Conservation (phyloP, 2,113 vertebrate genomes). For the Baryphthengus martii region DNA sequence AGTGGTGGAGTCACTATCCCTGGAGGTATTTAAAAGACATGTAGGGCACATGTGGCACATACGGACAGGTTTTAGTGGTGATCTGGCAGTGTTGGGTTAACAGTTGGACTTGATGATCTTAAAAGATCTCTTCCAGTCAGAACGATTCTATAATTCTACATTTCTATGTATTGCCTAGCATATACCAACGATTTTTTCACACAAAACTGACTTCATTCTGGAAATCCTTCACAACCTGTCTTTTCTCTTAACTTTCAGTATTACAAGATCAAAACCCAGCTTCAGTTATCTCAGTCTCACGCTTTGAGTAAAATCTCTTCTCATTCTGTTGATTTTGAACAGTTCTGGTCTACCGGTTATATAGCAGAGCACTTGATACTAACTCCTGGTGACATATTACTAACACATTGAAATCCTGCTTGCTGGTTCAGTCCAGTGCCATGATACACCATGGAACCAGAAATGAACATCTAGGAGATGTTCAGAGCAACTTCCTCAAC, state of each 20-base stretch:
- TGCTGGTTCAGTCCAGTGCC: neutral
- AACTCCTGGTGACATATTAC: neutral
- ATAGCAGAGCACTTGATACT: neutral
- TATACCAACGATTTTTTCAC: neutral
- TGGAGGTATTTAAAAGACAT: too few species aligned
- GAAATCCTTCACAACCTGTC: neutral
- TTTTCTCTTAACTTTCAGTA: neutral
- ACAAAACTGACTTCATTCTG: neutral
- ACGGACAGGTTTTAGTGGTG: too few species aligned
- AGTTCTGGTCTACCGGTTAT: neutral
- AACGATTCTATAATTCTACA: too few species aligned
- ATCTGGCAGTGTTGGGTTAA: too few species aligned
- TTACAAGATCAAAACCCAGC: neutral
- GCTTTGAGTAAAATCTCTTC: neutral
- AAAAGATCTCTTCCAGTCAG: too few species aligned
- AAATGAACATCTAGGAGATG: neutral
- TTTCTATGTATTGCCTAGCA: neutral
- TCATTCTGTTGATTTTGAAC: neutral
- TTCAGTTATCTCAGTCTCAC: neutral
- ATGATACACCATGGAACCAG: neutral
- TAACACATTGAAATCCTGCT: neutral
- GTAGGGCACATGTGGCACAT: too few species aligned
- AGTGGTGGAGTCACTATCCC: too few species aligned
- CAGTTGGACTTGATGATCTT: too few species aligned
- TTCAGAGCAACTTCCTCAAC: neutral